These are phyloP conservation scores for Crepidodera aurea DNA, from an alignment of 2,888 invertebrate genomes.

Conservation along the genomic window DNA sequence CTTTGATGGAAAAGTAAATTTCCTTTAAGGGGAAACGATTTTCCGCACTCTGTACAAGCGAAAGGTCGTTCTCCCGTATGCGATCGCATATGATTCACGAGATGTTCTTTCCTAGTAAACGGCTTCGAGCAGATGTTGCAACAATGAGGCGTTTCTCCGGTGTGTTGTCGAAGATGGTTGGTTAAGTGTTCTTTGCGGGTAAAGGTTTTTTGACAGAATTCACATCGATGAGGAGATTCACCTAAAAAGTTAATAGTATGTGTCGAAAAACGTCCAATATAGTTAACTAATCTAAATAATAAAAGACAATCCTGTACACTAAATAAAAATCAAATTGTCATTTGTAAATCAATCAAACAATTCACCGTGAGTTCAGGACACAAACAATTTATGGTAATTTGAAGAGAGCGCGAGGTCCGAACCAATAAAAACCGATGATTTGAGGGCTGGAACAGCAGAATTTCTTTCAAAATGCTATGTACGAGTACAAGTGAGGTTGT, in stretches of 20 bases:
- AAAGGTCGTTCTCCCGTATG: constrained; percentile 84
- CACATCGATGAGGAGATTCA: constrained; percentile 75
- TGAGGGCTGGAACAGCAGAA: too few species aligned
- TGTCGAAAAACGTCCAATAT: constrained; percentile 30
- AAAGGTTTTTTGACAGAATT: constrained; percentile 75
- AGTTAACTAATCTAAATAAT: too few species aligned
- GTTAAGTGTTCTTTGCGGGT: constrained; percentile 77
- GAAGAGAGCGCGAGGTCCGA: too few species aligned
- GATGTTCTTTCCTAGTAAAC: constrained; percentile 77
- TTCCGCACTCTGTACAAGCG: constrained; percentile 85
- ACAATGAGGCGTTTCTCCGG: constrained; percentile 75
- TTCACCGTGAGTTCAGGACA: too few species aligned
- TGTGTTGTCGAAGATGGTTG: constrained; percentile 76
- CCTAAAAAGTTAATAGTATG: constrained; percentile 59
- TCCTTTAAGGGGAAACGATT: constrained; percentile 83
- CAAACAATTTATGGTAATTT: too few species aligned
- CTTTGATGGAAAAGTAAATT: constrained; percentile 87
- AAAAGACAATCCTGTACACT: too few species aligned
- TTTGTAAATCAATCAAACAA: too few species aligned
- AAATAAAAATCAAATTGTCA: too few species aligned
- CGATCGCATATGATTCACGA: constrained; percentile 80
- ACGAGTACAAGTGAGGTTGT: too few species aligned
- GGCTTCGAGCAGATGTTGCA: constrained; percentile 79
- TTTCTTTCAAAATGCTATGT: too few species aligned
- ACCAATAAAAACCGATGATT: too few species aligned